Evolutionary conservation across 1,140 invertebrate genomes (phyloP), one percentile per base, ranked within the genome.

Genomic region (Pinna nobilis): DNA sequence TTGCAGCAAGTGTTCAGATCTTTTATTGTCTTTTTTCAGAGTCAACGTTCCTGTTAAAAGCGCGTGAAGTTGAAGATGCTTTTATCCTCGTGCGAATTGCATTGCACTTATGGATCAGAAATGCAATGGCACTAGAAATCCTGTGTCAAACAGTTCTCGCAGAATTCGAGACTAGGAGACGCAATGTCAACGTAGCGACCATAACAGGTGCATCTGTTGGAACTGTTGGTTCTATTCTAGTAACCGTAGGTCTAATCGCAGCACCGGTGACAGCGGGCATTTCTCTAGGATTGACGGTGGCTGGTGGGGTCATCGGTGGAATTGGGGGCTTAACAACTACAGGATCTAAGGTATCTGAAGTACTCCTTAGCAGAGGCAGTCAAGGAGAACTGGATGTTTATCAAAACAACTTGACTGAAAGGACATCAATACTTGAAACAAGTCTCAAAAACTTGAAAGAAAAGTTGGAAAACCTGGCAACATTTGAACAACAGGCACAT

Each of bases 131-230:
- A 30, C 37, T 61, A 32, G 57, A 70, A 61, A 28, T 35, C 7
- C 20, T 70, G 13, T 70, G 68, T 44, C 23, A 44, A 2, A 13
- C n/a, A 23, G 53, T 70, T 20, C 49, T 70, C 23, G 44, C 33
- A 28, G 30, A 63, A 37, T 51, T 70, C 9, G 68, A 70, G 39
- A 37, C 37, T 3, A 32, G 44, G 15, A 47, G 68, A 15, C 39
- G 18, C 18, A 61, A 61, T 25, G 68, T 63, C 3, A 70, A 70
- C 47, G 63, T 70, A 61, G 44, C 57, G 4, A 61, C 44, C n/a
- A 70, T 70, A 32, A 11, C 51, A 20, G 68, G 68, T 1, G 30
- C 57, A 1, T 51, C 68, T 18, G 41, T 55, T 13, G 68, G 68
- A 23, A 6, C 63, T 15, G 13, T 70, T 0, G 68, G 68, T 15